Conservation (phyloP, 2,888 invertebrate species). For the Caenorhabditis sp. region DNA sequence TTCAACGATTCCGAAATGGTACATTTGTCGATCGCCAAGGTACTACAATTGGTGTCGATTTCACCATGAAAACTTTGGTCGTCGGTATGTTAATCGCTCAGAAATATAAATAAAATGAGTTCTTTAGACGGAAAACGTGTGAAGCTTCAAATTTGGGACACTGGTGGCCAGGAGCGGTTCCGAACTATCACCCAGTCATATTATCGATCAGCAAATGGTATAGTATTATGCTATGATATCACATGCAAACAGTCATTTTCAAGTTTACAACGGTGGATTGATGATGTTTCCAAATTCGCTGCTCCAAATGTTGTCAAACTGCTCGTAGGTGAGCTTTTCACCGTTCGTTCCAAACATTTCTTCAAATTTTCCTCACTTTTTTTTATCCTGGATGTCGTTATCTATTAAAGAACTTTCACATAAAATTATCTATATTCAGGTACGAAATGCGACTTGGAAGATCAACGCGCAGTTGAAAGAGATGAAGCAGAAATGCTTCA, state of each 20-base stretch:
- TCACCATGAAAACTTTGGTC: conserved; percentile 94
- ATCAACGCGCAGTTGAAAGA: conserved; percentile 83
- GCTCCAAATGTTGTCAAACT: conserved; percentile 89
- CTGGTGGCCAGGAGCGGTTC: conserved; percentile 88
- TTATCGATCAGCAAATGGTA: conserved; percentile 88
- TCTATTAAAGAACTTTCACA: too few relatives aligned
- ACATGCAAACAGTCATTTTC: conserved; percentile 90
- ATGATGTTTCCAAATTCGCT: conserved; percentile 91
- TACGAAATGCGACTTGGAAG: conserved; percentile 86
- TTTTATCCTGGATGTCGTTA: too few relatives aligned
- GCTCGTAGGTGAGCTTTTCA: conserved; percentile 80
- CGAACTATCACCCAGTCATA: conserved; percentile 87
- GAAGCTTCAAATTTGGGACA: conserved; percentile 94
- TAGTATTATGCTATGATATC: conserved; percentile 95
- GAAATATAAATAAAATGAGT: too few relatives aligned
- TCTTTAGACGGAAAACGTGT: conserved; percentile 87
- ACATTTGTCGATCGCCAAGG: conserved; percentile 93
- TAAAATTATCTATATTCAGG: conserved; percentile 73
- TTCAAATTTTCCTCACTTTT: background rate
- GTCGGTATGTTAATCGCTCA: conserved; percentile 79
- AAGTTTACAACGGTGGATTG: conserved; percentile 91
- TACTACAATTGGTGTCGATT: conserved; percentile 95
- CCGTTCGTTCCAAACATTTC: too few relatives aligned
- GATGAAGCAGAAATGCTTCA: conserved; percentile 85
- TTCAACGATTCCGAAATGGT: conserved; percentile 92